Percentiles rank a stretch among this genome's conserved stretches.
phyloP scores from a whole-genome alignment of 1,140 invertebrate genomes.

The Dryas iulia region DNA sequence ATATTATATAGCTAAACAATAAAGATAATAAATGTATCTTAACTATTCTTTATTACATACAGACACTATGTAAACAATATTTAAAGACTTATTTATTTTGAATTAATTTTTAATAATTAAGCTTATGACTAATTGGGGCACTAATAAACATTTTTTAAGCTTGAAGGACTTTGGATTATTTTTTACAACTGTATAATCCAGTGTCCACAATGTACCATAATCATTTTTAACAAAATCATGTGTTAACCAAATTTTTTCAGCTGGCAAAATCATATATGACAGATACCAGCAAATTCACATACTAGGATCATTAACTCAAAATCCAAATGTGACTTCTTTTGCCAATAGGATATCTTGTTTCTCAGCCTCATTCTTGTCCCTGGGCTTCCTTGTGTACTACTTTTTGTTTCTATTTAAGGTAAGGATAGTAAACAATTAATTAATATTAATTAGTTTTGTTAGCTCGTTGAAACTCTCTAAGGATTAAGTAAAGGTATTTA shows the following conservation, averaged over 20 bases:
- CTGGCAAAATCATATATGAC: constrained; percentile 78
- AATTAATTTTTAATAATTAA: too few relatives aligned
- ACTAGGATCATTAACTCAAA: constrained; percentile 71
- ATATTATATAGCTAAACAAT: too few relatives aligned
- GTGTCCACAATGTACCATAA: neutral
- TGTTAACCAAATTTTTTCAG: constrained; percentile 69
- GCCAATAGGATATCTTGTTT: constrained; percentile 70
- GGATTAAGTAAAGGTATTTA: too few relatives aligned
- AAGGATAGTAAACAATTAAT: constrained; percentile 41
- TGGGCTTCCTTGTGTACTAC: constrained; percentile 71
- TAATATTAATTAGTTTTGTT: neutral
- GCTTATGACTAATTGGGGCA: too few relatives aligned
- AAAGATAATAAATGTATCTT: too few relatives aligned
- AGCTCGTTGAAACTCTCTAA: too few relatives aligned
- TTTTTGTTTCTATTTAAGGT: constrained; percentile 73
- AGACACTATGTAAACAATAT: too few relatives aligned
- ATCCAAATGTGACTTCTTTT: constrained; percentile 73
- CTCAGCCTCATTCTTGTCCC: constrained; percentile 63
- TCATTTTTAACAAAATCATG: neutral
- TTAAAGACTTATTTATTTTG: too few relatives aligned
- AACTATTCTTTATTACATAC: too few relatives aligned
- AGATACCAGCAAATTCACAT: constrained; percentile 75
- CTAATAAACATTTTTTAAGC: neutral
- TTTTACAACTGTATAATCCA: neutral
- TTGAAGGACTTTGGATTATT: neutral